A percentile compares a stretch with the other conserved stretches of the same genome.
Conservation (phyloP, 1,140 invertebrate genomes). For the Andrena cerasifolii region DNA sequence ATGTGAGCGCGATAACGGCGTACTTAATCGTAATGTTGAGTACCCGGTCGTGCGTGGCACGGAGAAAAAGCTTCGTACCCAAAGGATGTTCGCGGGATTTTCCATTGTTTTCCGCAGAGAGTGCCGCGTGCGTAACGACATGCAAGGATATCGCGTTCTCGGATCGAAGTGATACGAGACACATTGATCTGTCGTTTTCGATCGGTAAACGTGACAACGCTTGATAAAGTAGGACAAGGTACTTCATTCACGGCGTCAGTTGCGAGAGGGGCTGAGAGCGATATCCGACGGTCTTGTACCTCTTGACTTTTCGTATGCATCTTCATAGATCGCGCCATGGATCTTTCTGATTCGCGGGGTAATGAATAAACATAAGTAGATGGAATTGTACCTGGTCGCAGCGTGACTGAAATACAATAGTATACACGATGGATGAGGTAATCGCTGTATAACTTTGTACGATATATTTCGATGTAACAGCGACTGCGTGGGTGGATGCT, state of each 20-base stretch:
- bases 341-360: background rate
- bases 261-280: background rate
- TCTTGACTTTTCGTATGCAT: background rate
- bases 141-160: background rate
- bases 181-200: constrained; percentile 11
- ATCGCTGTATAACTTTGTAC: background rate
- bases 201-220: background rate
- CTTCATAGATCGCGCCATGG: background rate
- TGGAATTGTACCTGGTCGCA: background rate
- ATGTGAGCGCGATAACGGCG: background rate
- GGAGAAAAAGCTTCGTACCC: background rate
- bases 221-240: background rate
- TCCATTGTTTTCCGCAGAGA: constrained; percentile 12
- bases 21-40: background rate
- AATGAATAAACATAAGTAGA: constrained; percentile 14
- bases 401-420: background rate
- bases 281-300: no score
- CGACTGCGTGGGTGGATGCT: background rate
- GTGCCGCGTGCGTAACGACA: background rate
- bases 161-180: constrained; percentile 6
- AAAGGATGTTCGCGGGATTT: constrained; percentile 34
- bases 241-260: background rate
- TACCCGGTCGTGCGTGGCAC: background rate
- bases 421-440: background rate
- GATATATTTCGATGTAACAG: background rate